Conservation (phyloP, 2,888 invertebrate species). For the Lasius fuliginosus region DNA sequence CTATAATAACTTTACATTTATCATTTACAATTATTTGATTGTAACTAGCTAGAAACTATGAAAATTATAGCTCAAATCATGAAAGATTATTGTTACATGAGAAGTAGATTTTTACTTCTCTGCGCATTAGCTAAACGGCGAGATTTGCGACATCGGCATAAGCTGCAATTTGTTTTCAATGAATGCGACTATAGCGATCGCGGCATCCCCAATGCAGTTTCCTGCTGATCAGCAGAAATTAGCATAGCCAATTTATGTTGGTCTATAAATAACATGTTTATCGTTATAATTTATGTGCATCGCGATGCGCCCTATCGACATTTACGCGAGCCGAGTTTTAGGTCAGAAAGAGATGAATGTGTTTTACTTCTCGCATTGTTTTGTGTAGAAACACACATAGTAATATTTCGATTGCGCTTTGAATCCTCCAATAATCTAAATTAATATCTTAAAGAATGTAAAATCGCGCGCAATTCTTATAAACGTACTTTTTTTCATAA, state of each 20-base stretch:
- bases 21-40: constrained; percentile 1
- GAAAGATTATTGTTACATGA: constrained; percentile 10
- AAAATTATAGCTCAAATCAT: not conserved
- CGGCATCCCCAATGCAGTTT: constrained; percentile 78
- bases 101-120: constrained; percentile 31
- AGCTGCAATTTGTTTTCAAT: constrained; percentile 52
- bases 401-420: constrained; percentile 59
- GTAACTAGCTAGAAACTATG: not conserved
- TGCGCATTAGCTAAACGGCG: constrained; percentile 29
- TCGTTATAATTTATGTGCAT: constrained; percentile 85
- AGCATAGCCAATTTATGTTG: constrained; percentile 85
- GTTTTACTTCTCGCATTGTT: constrained; percentile 48
- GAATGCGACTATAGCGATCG: constrained; percentile 65
- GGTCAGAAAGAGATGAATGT: constrained; percentile 66
- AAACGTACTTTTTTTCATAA: not conserved
- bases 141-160: constrained; percentile 47
- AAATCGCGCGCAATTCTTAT: not conserved
- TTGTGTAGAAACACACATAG: constrained; percentile 47
- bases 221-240: constrained; percentile 85
- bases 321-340: constrained; percentile 75
- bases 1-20: constrained; percentile 12
- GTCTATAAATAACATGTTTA: constrained; percentile 86
- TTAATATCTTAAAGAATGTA: not conserved
- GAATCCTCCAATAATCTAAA: constrained; percentile 30
- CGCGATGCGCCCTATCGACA: constrained; percentile 76